Evolutionary conservation across 1,140 invertebrate species (phyloP).

Genomic region (Eurytemora carolleeae): DNA sequence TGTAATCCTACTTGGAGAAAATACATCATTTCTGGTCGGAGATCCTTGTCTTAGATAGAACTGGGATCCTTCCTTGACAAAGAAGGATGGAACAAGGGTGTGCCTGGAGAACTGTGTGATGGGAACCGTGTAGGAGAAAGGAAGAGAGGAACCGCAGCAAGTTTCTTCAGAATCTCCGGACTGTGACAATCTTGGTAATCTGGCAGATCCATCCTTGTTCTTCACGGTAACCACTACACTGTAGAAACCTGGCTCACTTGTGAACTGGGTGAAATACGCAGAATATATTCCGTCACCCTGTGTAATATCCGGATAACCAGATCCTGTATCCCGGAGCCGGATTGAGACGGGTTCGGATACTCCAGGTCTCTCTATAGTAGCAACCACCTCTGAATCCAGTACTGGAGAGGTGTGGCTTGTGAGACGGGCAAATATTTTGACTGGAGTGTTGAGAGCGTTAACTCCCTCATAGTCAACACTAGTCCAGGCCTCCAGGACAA

Average conservation of each 20-base stretch:
- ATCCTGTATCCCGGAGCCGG: slow-evolving; percentile 19
- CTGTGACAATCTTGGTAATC: neutral
- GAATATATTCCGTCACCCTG: slow-evolving; percentile 45
- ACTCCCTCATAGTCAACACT: slow-evolving; percentile 16
- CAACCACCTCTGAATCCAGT: slow-evolving; percentile 22
- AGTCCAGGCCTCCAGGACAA: slow-evolving; percentile 18
- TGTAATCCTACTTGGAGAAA: slow-evolving; percentile 24
- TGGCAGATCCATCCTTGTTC: slow-evolving; percentile 17
- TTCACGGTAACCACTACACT: slow-evolving; percentile 17
- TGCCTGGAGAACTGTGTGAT: slow-evolving; percentile 17
- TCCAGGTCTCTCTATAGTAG: slow-evolving; percentile 22
- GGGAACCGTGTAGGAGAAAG: slow-evolving; percentile 17
- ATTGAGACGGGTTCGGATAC: slow-evolving; percentile 16
- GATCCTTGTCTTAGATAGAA: slow-evolving; percentile 8
- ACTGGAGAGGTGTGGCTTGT: slow-evolving; percentile 21
- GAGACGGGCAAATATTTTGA: slow-evolving; percentile 23
- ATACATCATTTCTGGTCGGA: slow-evolving; percentile 18
- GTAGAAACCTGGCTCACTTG: slow-evolving; percentile 19
- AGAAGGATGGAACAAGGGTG: slow-evolving; percentile 2
- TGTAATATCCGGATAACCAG: slow-evolving; percentile 39
- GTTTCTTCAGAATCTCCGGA: slow-evolving; percentile 5
- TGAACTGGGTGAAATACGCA: slow-evolving; percentile 33
- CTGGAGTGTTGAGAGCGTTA: slow-evolving; percentile 16
- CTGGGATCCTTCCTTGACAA: slow-evolving; percentile 1
- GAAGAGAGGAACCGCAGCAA: slow-evolving; percentile 18